Base-by-base conservation (phyloP, 1,140 invertebrate genomes). In the Oryzaephilus surinamensis region DNA sequence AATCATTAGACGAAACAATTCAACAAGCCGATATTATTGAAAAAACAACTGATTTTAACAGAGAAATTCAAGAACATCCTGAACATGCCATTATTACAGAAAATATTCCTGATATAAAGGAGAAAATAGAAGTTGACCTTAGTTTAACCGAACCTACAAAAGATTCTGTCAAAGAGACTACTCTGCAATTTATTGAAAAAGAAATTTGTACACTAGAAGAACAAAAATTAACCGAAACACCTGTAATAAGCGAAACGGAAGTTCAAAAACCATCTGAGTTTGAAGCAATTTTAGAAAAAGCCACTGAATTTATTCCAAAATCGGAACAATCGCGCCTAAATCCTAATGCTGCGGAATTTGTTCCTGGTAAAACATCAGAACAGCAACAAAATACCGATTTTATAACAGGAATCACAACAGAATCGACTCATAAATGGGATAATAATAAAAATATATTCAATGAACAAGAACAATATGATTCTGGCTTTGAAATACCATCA, bases 331-430 rank as follows among this genome's bases (percentile, higher is more conserved):
- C 48, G n/a, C 45, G 39, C 23, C 30, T 61, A 31, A 61, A 62
- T 50, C 60, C 60, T 1, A 51, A 62, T 30, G 60, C 60, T 3
- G 51, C 54, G 15, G 55, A 57, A 39, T 62, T 62, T 42, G 40
- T 62, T 15, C 60, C 60, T 13, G 50, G 45, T 27, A 35, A 38
- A 7, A n/a, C 36, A 43, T 34, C 10, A 33, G 19, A 21, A 31
- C 34, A n/a, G n/a, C n/a, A n/a, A 24, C 20, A 32, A 14, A 30
- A 41, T 20, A 13, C 18, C 2, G 37, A 14, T 13, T 38, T 38
- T 6, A 33, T 39, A 27, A 10, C 29, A 12, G 40, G 29, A 18
- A 30, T 32, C 13, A 41, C 42, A n/a, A n/a, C n/a, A n/a, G n/a
- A n/a, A n/a, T n/a, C n/a, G n/a, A n/a, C n/a, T n/a, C n/a, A n/a